These are phyloP conservation scores for Ctenopoma kingsleyae DNA, from an alignment of 2,797 vertebrate genomes.

Conservation along the genomic window DNA sequence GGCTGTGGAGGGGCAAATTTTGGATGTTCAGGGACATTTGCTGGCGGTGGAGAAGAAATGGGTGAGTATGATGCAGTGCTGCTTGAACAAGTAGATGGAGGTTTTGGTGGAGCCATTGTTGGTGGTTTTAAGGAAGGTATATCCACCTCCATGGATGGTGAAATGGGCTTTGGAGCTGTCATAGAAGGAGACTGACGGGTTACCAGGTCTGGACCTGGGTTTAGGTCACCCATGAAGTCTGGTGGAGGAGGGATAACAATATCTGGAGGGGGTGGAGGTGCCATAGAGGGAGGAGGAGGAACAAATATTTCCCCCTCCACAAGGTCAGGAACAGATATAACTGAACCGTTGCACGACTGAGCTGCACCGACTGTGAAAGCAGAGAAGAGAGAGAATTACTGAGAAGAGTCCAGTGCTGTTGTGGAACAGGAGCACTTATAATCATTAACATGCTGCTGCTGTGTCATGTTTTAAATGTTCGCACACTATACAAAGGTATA, in stretches of 20 bases:
- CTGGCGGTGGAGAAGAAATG: slow-evolving; percentile 41
- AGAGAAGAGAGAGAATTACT: slow-evolving; percentile 24
- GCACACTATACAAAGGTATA: neutral
- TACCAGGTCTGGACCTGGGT: slow-evolving; percentile 37
- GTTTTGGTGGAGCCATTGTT: slow-evolving; percentile 80
- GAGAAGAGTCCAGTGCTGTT: neutral
- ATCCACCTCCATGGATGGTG: slow-evolving; percentile 49
- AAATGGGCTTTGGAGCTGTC: slow-evolving; percentile 65
- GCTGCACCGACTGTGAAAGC: slow-evolving; percentile 59
- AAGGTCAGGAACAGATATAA: slow-evolving; percentile 60
- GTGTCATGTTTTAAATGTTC: neutral
- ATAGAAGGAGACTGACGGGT: slow-evolving; percentile 64
- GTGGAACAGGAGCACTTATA: neutral
- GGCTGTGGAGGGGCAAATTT: slow-evolving; percentile 77
- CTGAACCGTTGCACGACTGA: slow-evolving; percentile 65
- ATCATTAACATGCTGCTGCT: neutral
- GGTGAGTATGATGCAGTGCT: slow-evolving; percentile 49
- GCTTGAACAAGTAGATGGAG: slow-evolving; percentile 69
- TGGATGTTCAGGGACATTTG: slow-evolving; percentile 63
- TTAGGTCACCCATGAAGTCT: slow-evolving; percentile 71
- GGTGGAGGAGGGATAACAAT: slow-evolving; percentile 67
- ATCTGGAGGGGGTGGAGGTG: slow-evolving; percentile 81
- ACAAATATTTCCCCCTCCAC: slow-evolving; percentile 75
- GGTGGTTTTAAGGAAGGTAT: slow-evolving; percentile 72
- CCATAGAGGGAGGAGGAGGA: slow-evolving; percentile 81